Evolutionary conservation across 2,888 invertebrate genomes (phyloP).

Genomic region (Mythimna loreyi): DNA sequence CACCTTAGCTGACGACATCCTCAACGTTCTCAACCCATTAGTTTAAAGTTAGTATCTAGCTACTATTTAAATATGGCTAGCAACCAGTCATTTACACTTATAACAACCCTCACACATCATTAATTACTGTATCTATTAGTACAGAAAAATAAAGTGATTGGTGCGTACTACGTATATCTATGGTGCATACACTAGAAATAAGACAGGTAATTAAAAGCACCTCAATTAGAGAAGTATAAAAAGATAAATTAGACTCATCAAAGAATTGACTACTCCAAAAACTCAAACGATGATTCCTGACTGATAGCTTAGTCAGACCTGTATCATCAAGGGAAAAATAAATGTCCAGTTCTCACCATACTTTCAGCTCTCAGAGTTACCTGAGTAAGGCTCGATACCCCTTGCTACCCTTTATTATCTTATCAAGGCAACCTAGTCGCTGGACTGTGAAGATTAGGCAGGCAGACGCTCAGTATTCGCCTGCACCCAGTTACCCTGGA

Average conservation of each 20-base stretch:
- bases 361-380: not conserved
- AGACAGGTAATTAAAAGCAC: not conserved
- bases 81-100: no score
- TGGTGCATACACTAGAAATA: not conserved
- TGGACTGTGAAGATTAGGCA: not conserved
- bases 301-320: not conserved
- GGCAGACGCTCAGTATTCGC: not conserved
- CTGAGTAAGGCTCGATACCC: not conserved
- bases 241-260: not conserved
- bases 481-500: no score
- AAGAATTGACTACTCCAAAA: not conserved
- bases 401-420: not conserved
- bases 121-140: constrained; percentile 21
- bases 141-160: not conserved
- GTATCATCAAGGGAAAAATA: not conserved
- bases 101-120: constrained; percentile 35
- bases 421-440: no score
- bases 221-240: not conserved
- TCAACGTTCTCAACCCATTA: not conserved
- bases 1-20: not conserved
- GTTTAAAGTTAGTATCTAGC: not conserved
- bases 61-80: constrained; percentile 1
- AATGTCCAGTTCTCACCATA: not conserved
- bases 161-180: no score
- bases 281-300: not conserved